phyloP scores from a whole-genome alignment of 2,113 vertebrate genomes.

The Leucoraja erinaceus region DNA sequence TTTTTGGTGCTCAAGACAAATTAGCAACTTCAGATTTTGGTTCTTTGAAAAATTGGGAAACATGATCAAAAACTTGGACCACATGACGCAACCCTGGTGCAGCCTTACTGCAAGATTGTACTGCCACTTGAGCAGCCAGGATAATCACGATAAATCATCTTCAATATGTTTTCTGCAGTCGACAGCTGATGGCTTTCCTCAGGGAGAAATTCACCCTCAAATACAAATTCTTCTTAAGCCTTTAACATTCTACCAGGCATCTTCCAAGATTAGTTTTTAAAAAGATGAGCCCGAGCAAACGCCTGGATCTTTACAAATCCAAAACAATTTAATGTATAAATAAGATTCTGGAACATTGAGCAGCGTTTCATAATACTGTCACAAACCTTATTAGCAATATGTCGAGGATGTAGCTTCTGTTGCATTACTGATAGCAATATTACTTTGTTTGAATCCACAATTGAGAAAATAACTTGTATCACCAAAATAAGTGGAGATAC shows the following conservation, averaged over 20 bases:
- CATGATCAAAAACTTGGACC: background rate
- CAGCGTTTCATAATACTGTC: background rate
- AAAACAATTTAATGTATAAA: slow-evolving; percentile 1
- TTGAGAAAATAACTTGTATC: background rate
- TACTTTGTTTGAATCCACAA: background rate
- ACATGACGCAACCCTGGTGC: background rate
- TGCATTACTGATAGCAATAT: background rate
- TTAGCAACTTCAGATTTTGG: background rate
- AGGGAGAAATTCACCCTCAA: background rate
- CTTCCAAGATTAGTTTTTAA: background rate
- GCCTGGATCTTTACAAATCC: background rate
- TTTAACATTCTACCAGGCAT: background rate
- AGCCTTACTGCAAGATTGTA: background rate
- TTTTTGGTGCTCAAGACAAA: background rate
- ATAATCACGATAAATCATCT: background rate
- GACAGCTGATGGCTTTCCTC: background rate
- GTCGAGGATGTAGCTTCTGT: background rate
- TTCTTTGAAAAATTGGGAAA: background rate
- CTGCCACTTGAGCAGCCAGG: background rate
- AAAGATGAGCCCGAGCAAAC: background rate
- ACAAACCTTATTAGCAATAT: background rate
- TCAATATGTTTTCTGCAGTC: background rate
- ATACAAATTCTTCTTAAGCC: background rate
- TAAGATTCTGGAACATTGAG: background rate
- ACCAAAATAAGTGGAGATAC: background rate